phyloP scores from a whole-genome alignment of 2,113 vertebrate genomes.

The Chloropsis cyanopogon region DNA sequence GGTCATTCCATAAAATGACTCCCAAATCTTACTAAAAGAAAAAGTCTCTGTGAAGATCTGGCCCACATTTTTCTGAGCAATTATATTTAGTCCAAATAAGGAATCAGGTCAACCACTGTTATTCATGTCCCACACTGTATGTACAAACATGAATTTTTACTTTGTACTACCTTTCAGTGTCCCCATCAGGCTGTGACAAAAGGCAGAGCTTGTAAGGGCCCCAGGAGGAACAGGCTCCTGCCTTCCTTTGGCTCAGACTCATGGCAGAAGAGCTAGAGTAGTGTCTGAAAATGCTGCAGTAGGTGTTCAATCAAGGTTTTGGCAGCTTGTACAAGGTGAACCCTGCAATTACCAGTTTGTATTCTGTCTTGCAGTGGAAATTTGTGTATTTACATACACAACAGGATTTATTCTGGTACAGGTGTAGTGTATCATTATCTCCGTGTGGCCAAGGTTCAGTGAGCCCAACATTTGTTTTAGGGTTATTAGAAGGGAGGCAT shows the following conservation, averaged over 20 bases:
- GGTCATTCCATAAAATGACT: not conserved
- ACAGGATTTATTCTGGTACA: not conserved
- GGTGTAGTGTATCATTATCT: not conserved
- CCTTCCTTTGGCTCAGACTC: not conserved
- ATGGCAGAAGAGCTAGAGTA: not conserved
- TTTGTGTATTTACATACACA: not conserved
- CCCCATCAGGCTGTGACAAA: not conserved
- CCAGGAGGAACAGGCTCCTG: not conserved
- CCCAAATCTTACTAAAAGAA: not conserved
- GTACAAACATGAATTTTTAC: not conserved
- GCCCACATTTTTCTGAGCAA: not conserved
- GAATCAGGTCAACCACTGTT: not conserved
- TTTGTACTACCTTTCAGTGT: not conserved
- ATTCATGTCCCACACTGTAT: not conserved
- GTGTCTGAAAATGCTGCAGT: not conserved
- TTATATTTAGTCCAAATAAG: not conserved
- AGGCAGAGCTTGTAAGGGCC: not conserved
- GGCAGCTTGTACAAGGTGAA: not conserved
- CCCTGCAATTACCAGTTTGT: not conserved
- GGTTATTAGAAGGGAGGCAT: not conserved
- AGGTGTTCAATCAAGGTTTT: not conserved
- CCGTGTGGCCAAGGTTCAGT: not conserved
- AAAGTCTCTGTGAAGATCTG: not conserved
- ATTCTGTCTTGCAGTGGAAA: not conserved
- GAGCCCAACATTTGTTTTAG: not conserved